Evolutionary conservation across 2,888 invertebrate species (phyloP).

Genomic region (Meta bourneti): DNA sequence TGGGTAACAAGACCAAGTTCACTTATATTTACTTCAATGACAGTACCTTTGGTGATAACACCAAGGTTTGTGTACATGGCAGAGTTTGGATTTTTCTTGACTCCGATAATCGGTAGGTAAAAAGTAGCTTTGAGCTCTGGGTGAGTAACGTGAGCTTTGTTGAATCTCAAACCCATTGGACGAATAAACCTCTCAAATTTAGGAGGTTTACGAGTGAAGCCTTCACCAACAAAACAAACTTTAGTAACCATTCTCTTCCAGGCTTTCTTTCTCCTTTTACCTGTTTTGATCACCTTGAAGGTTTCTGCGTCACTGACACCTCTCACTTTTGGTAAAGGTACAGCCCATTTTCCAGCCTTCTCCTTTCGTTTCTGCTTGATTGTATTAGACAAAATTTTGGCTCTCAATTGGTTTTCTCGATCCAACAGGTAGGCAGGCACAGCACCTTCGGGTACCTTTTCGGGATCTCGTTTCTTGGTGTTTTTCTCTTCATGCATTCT

Average conservation of each 20-base stretch:
- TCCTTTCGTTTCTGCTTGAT: conserved; percentile 99
- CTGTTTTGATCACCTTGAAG: conserved; percentile 93
- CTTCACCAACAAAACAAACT: conserved; percentile 91
- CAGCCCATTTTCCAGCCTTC: conserved; percentile 99
- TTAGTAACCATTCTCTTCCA: conserved; percentile 99
- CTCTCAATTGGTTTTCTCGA: conserved; percentile 94
- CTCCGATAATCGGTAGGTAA: conserved; percentile 97
- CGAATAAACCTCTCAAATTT: conserved; percentile 99
- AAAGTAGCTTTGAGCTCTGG: conserved; percentile 99
- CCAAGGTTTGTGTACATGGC: conserved; percentile 98
- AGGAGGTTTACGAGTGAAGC: conserved; percentile 98
- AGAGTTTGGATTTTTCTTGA: conserved; percentile 99
- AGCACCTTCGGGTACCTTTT: conserved; percentile 91
- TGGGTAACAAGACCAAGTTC: conserved; percentile 99
- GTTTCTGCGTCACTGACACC: conserved; percentile 98
- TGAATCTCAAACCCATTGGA: conserved; percentile 97
- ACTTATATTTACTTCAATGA: conserved; percentile 98
- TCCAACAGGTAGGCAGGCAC: conserved; percentile 98
- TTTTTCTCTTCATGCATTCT: conserved; percentile 98
- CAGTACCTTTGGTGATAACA: conserved; percentile 98
- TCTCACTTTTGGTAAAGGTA: conserved; percentile 98
- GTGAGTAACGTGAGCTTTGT: conserved; percentile 99
- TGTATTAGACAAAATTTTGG: conserved; percentile 98
- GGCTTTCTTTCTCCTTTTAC: conserved; percentile 95
- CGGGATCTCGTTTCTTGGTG: conserved; percentile 89